phyloP scores from a whole-genome alignment of 2,113 vertebrate genomes.

The Tychaedon coryphoeus region DNA sequence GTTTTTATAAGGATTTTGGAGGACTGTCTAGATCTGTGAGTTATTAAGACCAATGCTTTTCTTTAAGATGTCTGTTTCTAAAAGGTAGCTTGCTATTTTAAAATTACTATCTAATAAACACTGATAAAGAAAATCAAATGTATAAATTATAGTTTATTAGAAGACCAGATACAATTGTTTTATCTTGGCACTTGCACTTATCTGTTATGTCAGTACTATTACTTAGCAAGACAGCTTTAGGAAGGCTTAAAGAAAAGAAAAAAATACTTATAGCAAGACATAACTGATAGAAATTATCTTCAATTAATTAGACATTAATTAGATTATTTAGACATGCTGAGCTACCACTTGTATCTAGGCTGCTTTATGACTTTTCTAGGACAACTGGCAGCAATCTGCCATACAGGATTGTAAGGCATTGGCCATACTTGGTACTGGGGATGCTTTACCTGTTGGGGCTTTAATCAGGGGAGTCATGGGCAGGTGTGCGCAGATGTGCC shows the following conservation, averaged over 20 bases:
- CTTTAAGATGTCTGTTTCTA: background rate
- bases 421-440: background rate
- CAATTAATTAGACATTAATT: no score
- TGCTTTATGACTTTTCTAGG: background rate
- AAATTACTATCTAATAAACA: background rate
- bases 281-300: background rate
- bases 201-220: background rate
- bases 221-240: background rate
- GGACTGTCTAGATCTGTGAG: background rate
- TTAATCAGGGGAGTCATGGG: background rate
- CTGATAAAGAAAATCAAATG: background rate
- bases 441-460: background rate
- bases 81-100: background rate
- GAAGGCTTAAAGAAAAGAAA: background rate
- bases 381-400: background rate
- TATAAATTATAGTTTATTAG: background rate
- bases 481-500: rapidly evolving
- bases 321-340: rapidly evolving
- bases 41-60: background rate
- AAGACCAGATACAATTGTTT: background rate
- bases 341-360: background rate
- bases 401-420: rapidly evolving
- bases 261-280: background rate
- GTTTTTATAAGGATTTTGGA: background rate
- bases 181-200: background rate